Evolutionary conservation across 1,140 invertebrate species (phyloP).

Genomic region (Drepana arcuata): DNA sequence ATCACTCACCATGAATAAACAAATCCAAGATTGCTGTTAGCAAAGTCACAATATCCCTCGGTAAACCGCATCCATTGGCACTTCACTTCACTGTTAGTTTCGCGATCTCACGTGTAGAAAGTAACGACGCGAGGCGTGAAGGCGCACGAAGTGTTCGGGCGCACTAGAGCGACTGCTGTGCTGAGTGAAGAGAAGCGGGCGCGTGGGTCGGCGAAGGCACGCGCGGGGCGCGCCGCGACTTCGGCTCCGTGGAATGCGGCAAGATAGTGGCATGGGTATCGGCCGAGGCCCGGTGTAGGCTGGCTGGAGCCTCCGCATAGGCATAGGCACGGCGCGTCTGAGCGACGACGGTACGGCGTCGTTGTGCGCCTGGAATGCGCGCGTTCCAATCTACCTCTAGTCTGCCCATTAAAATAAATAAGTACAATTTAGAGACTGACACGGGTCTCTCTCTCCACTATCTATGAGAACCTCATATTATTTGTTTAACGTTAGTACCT

Average conservation of each 20-base stretch:
- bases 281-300: slow-evolving; percentile 40
- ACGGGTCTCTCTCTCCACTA: too few species aligned
- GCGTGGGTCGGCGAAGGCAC: slow-evolving; percentile 64
- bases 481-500: too few species aligned
- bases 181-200: slow-evolving; percentile 40
- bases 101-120: slow-evolving; percentile 32
- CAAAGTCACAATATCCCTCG: slow-evolving; percentile 41
- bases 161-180: slow-evolving; percentile 51
- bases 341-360: too few species aligned
- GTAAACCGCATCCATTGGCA: slow-evolving; percentile 62
- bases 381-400: too few species aligned
- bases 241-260: slow-evolving; percentile 58
- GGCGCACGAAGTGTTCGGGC: slow-evolving; percentile 40
- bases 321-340: too few species aligned
- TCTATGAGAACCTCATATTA: too few species aligned
- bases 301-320: slow-evolving; percentile 28
- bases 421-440: too few species aligned
- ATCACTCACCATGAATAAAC: slow-evolving; percentile 66
- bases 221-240: slow-evolving; percentile 60
- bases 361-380: too few species aligned
- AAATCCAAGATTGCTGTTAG: slow-evolving; percentile 48
- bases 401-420: too few species aligned
- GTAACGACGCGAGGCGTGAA: slow-evolving; percentile 21
- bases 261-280: slow-evolving; percentile 57
- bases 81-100: slow-evolving; percentile 50